Conservation (phyloP, 1,140 invertebrate species). For the Phortica variegata region DNA sequence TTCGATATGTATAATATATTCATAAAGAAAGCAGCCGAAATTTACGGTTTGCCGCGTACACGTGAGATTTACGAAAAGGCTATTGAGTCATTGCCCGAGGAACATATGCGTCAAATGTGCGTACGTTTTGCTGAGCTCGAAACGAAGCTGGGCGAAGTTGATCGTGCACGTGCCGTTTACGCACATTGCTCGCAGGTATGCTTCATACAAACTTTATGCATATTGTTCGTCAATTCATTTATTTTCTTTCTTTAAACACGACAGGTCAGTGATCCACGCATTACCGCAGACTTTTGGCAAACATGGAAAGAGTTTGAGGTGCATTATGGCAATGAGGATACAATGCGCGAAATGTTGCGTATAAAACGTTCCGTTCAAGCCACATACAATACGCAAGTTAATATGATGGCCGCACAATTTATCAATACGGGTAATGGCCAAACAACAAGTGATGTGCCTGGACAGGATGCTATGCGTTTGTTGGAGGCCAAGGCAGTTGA, state of each 20-base stretch:
- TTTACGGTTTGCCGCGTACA: conserved; percentile 96
- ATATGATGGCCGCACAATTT: conserved; percentile 99
- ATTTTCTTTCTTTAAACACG: background rate
- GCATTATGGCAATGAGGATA: conserved; percentile 99
- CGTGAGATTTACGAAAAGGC: conserved; percentile 98
- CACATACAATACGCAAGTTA: conserved; percentile 93
- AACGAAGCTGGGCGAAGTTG: conserved; percentile 96
- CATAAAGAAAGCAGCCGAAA: conserved; percentile 95
- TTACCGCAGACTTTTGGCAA: conserved; percentile 93
- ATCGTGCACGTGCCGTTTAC: conserved; percentile 95
- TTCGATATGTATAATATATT: conserved; percentile 99
- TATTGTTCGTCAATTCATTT: background rate
- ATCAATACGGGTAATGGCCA: conserved; percentile 71
- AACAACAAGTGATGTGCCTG: conserved; percentile 68
- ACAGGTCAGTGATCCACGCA: conserved; percentile 93
- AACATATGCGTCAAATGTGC: conserved; percentile 94
- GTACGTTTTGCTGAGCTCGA: conserved; percentile 96
- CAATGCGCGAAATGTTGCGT: conserved; percentile 97
- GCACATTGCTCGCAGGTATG: conserved; percentile 88
- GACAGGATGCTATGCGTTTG: conserved; percentile 84
- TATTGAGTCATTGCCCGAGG: conserved; percentile 89
- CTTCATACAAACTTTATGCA: background rate
- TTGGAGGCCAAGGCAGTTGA: conserved; percentile 73
- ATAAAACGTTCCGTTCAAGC: conserved; percentile 97
- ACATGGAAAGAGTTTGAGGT: conserved; percentile 99